Percentiles rank a stretch among this genome's conserved stretches.
These are phyloP conservation scores for Gambelia wislizenii DNA, from an alignment of 2,797 vertebrate genomes.

Conservation along the genomic window DNA sequence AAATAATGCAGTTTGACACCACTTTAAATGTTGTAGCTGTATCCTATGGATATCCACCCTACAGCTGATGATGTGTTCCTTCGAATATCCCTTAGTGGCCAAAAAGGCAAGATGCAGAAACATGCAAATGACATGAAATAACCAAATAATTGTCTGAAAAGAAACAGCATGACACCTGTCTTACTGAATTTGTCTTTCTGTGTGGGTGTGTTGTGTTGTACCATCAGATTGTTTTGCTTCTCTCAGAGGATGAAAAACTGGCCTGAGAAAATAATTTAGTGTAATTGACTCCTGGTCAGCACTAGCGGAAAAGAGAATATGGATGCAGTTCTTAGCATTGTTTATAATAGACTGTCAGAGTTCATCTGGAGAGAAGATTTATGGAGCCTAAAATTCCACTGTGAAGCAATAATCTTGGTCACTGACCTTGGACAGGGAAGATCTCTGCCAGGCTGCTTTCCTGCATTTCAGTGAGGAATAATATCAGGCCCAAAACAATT, in stretches of 20 bases:
- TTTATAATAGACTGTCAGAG: conserved; percentile 50
- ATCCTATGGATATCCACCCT: no score
- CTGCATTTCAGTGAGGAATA: neutral
- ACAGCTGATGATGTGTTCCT: neutral
- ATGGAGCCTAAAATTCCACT: conserved; percentile 2
- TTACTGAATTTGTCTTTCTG: neutral
- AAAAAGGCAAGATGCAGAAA: neutral
- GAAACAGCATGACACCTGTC: neutral
- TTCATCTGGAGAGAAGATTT: conserved; percentile 27
- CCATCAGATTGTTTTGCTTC: conserved; percentile 6
- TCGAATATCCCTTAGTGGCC: neutral
- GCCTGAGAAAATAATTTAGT: conserved; percentile 30
- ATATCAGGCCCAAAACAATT: conserved; percentile 1
- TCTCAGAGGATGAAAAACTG: conserved; percentile 25
- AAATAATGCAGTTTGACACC: no score
- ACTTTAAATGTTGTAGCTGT: no score
- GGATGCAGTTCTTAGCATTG: conserved; percentile 36
- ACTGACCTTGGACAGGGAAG: conserved; percentile 30
- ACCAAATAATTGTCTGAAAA: neutral
- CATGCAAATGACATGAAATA: neutral
- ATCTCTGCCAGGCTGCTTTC: conserved; percentile 11
- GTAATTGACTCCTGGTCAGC: conserved; percentile 32
- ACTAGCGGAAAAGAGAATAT: conserved; percentile 5
- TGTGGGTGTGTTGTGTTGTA: neutral
- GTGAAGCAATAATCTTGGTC: conserved; percentile 35